A percentile compares a stretch with the other conserved stretches of the same genome.
Evolutionary conservation across 2,113 vertebrate genomes (phyloP).

Genomic region (Barnardius zonarius): DNA sequence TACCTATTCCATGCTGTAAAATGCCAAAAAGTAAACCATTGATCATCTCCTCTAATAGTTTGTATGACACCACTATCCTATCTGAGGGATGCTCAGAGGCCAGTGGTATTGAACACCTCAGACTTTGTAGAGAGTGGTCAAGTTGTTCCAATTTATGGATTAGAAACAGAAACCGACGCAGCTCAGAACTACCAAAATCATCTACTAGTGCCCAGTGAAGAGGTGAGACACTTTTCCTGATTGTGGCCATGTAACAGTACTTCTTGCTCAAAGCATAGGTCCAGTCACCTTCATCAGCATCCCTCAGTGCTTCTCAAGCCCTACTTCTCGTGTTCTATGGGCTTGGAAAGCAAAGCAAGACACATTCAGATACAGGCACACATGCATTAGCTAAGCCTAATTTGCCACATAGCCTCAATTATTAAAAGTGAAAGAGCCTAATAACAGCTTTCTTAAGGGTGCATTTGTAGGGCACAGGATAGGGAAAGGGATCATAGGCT

Average conservation of each 20-base stretch:
- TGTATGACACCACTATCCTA: background rate
- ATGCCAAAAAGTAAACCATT: background rate
- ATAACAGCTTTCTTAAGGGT: background rate
- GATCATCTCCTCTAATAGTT: background rate
- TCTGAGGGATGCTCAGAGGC: background rate
- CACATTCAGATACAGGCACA: background rate
- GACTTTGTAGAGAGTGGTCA: background rate
- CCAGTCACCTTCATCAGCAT: background rate
- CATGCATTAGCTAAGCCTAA: background rate
- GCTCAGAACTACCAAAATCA: background rate
- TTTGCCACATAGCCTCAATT: background rate
- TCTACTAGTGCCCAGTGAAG: background rate
- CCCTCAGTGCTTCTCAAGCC: background rate
- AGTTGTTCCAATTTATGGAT: background rate
- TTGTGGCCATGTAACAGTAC: background rate
- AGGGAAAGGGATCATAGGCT: background rate
- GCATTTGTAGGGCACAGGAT: accelerated
- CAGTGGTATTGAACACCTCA: background rate
- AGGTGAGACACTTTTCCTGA: background rate
- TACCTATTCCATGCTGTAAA: background rate
- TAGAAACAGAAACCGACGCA: background rate
- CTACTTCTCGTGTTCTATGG: background rate
- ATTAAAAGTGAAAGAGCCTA: background rate
- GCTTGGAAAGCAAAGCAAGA: background rate
- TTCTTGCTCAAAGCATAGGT: background rate